These are phyloP conservation scores for Nasonia giraulti DNA, from an alignment of 1,140 invertebrate species.

Conservation along the genomic window DNA sequence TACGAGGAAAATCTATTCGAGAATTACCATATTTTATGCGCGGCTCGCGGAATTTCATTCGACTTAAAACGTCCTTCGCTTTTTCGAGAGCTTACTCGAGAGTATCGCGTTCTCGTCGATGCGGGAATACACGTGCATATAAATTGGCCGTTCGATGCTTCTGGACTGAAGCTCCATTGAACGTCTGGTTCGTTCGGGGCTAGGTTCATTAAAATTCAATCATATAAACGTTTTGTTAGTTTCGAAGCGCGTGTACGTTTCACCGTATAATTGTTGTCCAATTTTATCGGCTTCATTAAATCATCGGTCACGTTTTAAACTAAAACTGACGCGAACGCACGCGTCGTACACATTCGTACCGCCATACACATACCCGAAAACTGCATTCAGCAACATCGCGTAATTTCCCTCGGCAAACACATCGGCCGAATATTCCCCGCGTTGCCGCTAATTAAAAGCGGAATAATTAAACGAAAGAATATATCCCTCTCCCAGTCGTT, in stretches of 20 bases:
- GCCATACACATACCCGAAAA: too few species aligned
- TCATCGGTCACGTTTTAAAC: background rate
- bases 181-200: too few species aligned
- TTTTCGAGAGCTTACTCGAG: background rate
- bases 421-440: background rate
- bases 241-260: too few species aligned
- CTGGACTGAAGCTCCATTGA: too few species aligned
- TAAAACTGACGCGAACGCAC: background rate
- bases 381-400: background rate
- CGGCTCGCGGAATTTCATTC: background rate
- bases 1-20: constrained; percentile 29
- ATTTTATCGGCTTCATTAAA: background rate
- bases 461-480: constrained; percentile 9
- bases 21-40: constrained; percentile 18
- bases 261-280: background rate
- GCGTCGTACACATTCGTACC: background rate
- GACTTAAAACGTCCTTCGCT: constrained; percentile 17
- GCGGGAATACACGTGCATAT: too few species aligned
- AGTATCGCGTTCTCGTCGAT: background rate
- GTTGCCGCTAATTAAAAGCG: background rate
- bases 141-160: too few species aligned
- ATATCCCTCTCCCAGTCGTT: background rate
- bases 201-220: too few species aligned
- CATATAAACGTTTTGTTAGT: too few species aligned
- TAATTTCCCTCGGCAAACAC: background rate